Evolutionary conservation across 1,140 invertebrate genomes (phyloP).

Genomic region (Ceratina calcarata): DNA sequence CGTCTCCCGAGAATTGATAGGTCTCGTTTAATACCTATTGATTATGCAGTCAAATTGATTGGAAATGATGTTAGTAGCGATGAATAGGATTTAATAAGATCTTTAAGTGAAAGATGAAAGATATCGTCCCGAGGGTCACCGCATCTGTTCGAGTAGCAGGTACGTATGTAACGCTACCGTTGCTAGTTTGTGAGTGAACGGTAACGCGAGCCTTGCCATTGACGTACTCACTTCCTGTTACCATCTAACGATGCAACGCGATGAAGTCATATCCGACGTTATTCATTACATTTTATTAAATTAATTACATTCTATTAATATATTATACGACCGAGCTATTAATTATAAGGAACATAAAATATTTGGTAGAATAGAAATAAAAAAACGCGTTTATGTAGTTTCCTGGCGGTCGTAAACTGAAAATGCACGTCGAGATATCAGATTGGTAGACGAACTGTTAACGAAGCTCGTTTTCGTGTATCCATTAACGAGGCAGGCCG

Average conservation of each 20-base stretch:
- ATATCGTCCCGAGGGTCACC: conserved; percentile 30
- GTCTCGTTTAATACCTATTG: too few relatives aligned
- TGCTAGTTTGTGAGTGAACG: conserved; percentile 56
- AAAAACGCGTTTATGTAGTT: neutral
- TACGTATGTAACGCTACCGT: conserved; percentile 36
- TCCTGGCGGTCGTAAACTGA: neutral
- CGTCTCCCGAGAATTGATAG: too few relatives aligned
- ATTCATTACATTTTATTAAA: conserved; percentile 39
- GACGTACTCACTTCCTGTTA: conserved; percentile 57
- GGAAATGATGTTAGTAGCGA: neutral
- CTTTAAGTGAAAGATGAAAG: neutral
- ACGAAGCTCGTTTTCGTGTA: conserved; percentile 22
- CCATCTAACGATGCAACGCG: conserved; percentile 52
- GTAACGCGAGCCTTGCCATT: conserved; percentile 48
- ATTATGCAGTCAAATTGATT: too few relatives aligned
- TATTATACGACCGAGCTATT: too few relatives aligned
- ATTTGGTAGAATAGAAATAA: neutral
- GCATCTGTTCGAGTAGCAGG: conserved; percentile 35
- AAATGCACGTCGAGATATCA: conserved; percentile 16
- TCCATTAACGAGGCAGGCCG: conserved; percentile 12
- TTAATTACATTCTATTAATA: too few relatives aligned
- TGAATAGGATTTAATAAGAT: neutral
- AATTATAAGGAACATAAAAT: too few relatives aligned
- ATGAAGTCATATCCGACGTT: conserved; percentile 49
- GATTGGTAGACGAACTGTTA: conserved; percentile 12